Evolutionary conservation across 2,113 vertebrate genomes (phyloP).

Genomic region (Rostratula benghalensis): DNA sequence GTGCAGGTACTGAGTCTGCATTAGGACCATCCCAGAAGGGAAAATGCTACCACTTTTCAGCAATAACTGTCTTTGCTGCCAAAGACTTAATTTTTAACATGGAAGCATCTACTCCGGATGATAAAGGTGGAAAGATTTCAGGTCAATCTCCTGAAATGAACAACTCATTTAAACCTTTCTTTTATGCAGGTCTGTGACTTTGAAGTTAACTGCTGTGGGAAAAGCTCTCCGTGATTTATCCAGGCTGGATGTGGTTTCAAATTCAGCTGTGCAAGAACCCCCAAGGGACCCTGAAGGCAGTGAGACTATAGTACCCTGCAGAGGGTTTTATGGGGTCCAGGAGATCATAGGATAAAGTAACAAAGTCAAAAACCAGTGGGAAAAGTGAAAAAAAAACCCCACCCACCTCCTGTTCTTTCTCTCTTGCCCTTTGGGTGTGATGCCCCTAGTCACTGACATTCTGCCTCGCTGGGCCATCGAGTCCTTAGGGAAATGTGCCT

Average conservation of each 20-base stretch:
- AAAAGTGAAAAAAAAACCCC: background rate
- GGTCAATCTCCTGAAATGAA: background rate
- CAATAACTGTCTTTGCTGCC: background rate
- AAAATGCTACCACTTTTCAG: background rate
- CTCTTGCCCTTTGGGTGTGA: background rate
- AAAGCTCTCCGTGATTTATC: background rate
- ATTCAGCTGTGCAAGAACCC: background rate
- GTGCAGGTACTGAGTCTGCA: background rate
- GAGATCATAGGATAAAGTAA: background rate
- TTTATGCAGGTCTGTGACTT: background rate
- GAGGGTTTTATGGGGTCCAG: background rate
- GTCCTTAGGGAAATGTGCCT: background rate
- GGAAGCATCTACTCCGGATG: background rate
- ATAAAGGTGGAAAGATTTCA: background rate
- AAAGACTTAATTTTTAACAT: background rate
- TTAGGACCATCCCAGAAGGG: background rate
- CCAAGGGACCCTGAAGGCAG: background rate
- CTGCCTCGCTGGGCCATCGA: background rate
- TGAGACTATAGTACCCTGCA: background rate
- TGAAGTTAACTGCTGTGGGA: background rate
- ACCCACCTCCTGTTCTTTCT: background rate
- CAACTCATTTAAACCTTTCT: background rate
- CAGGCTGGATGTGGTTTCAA: background rate
- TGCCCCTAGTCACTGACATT: background rate
- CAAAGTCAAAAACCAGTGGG: background rate